Evolutionary conservation across 2,113 vertebrate species (phyloP).

Genomic region (Mesitornis unicolor): DNA sequence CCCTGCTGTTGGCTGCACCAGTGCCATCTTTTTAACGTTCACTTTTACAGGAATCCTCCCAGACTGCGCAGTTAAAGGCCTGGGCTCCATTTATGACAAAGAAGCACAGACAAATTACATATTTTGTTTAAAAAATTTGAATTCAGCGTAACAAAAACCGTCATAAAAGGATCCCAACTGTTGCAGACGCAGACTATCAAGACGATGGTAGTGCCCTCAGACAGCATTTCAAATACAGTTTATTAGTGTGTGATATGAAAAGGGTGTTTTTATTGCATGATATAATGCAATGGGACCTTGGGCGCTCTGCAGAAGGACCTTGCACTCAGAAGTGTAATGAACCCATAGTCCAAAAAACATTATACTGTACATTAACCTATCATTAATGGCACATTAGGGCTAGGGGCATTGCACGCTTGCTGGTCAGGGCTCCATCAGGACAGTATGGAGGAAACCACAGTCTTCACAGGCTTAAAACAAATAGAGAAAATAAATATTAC

Average conservation of each 20-base stretch:
- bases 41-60: neutral
- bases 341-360: slow-evolving; percentile 80
- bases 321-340: slow-evolving; percentile 83
- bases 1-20: neutral
- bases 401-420: slow-evolving; percentile 79
- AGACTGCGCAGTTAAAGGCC: neutral
- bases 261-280: slow-evolving; percentile 83
- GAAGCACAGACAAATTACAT: neutral
- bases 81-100: neutral
- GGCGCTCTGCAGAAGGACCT: slow-evolving; percentile 80
- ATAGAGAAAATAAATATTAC: slow-evolving; percentile 74
- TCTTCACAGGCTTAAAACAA: slow-evolving; percentile 72
- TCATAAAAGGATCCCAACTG: slow-evolving; percentile 68
- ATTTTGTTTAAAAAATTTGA: neutral
- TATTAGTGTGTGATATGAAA: slow-evolving; percentile 83
- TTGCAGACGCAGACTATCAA: slow-evolving; percentile 55
- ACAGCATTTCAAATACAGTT: slow-evolving; percentile 82
- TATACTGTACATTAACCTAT: slow-evolving; percentile 83
- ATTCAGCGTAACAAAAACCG: slow-evolving; percentile 1
- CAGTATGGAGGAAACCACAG: slow-evolving; percentile 66
- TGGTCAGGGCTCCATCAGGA: slow-evolving; percentile 81
- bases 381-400: slow-evolving; percentile 84
- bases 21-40: neutral
- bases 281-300: slow-evolving; percentile 82
- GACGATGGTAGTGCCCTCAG: slow-evolving; percentile 57